Evolutionary conservation across 2,113 vertebrate species (phyloP), one percentile per base, ranked within the genome.

Genomic region (Polypterus bichir): DNA sequence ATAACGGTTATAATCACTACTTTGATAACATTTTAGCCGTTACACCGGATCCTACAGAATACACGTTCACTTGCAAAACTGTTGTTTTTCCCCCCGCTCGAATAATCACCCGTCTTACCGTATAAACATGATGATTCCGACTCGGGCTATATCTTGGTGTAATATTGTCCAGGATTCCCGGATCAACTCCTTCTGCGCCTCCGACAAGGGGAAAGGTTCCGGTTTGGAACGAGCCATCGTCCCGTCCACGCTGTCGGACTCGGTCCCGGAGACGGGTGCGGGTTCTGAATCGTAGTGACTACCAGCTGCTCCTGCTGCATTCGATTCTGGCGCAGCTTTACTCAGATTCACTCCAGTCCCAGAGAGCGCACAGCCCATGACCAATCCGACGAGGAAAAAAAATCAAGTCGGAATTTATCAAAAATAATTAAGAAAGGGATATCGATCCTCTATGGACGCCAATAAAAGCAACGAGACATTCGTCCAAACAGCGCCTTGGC

Each of bases 91-190:
- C 27, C 27, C 27, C 2, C 27, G 1, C 27, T 27, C 27, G 27
- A 27, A 27, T 27, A 27, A 27, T 27, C 27, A 27, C 27, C 27
- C 27, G 27, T 5, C 61, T 61, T 49, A 71, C 69, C 66, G 48
- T n/a, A 68, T 68, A 1, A 71, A 71, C 62, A 71, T 62, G 1
- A 71, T 68, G 49, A 71, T 57, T 0, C 69, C 69, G 0, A 71
- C 64, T 8, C 59, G 44, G 1, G 64, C 55, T 4, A 71, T 71
- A 46, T 68, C 64, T 7, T 68, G 51, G 10, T 68, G 64, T 7
- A 71, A 45, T 4, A 66, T 1, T 4, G 6, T 7, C 69, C 69
- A 71, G 52, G 64, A 62, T 9, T 54, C 53, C 48, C 9, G 59
- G 10, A 71, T 47, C 52, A 57, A n/a, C 7, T 10, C 44, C 4